These are phyloP conservation scores for Drosophila anomelani DNA, from an alignment of 2,888 invertebrate genomes.

Conservation along the genomic window DNA sequence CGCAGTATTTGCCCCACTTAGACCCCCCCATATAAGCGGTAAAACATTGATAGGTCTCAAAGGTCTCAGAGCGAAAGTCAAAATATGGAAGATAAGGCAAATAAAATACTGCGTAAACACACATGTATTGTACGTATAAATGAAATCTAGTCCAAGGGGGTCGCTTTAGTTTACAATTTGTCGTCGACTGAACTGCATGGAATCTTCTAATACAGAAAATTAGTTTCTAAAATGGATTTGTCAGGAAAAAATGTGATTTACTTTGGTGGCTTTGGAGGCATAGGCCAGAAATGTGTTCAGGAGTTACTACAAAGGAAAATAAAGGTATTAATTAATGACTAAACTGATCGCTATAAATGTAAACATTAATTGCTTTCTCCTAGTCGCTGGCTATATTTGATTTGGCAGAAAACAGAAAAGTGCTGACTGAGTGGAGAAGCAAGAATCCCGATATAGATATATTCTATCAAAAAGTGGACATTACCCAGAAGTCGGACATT, in stretches of 20 bases:
- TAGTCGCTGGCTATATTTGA: constrained; percentile 78
- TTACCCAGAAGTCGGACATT: constrained; percentile 74
- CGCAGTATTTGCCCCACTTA: neutral
- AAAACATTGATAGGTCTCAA: neutral
- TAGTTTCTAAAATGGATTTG: constrained; percentile 64
- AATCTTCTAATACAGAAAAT: constrained; percentile 14
- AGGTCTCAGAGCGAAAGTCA: neutral
- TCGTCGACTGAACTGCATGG: constrained; percentile 8
- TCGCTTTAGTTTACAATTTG: constrained; percentile 2
- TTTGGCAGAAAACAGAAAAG: constrained; percentile 58
- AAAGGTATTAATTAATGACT: constrained; percentile 45
- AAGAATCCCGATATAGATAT: constrained; percentile 55
- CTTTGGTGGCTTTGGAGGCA: constrained; percentile 82
- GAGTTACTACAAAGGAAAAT: constrained; percentile 58
- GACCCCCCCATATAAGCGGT: neutral
- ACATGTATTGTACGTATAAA: neutral
- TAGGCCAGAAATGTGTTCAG: constrained; percentile 74
- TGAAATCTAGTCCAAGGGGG: constrained; percentile 1
- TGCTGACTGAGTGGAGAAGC: constrained; percentile 55
- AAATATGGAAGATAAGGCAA: neutral
- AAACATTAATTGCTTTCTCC: neutral
- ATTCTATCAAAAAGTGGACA: constrained; percentile 71
- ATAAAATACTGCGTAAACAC: neutral
- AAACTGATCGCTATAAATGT: neutral
- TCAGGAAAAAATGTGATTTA: constrained; percentile 79